Evolutionary conservation across 2,888 invertebrate genomes (phyloP).

Genomic region (Buathra laborator): DNA sequence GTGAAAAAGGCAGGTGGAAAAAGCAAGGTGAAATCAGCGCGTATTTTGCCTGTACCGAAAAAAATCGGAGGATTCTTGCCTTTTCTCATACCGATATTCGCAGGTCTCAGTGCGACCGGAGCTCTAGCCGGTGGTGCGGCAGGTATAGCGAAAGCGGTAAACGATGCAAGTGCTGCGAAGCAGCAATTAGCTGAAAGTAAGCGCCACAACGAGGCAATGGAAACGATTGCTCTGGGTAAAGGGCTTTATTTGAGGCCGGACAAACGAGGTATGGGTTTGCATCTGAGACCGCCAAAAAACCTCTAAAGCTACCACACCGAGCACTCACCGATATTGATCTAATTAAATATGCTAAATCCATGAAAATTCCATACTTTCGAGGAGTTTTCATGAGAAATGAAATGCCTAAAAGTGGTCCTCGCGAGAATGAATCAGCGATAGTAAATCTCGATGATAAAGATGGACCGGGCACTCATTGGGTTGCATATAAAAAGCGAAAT

Average conservation of each 20-base stretch:
- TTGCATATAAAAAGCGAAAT: slow-evolving; percentile 72
- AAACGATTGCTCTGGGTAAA: too few relatives aligned
- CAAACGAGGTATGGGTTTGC: slow-evolving; percentile 72
- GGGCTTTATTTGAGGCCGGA: slow-evolving; percentile 68
- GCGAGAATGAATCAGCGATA: background rate
- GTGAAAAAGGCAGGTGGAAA: too few relatives aligned
- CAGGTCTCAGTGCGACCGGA: slow-evolving; percentile 73
- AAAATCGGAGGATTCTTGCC: too few relatives aligned
- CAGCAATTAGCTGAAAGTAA: too few relatives aligned
- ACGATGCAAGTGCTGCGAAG: slow-evolving; percentile 68
- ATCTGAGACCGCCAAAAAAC: slow-evolving; percentile 67
- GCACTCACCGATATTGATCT: slow-evolving; percentile 76
- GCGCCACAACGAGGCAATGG: too few relatives aligned
- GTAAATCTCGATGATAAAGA: slow-evolving; percentile 62
- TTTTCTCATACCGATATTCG: too few relatives aligned
- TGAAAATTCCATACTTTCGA: slow-evolving; percentile 70
- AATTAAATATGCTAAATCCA: slow-evolving; percentile 58
- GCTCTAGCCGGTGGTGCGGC: slow-evolving; percentile 79
- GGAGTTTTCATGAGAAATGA: slow-evolving; percentile 81
- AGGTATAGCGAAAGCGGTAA: slow-evolving; percentile 79
- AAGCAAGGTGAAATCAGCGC: too few relatives aligned
- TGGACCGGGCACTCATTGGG: slow-evolving; percentile 73
- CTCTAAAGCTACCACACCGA: slow-evolving; percentile 65
- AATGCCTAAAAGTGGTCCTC: slow-evolving; percentile 75
- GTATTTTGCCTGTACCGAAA: too few relatives aligned